Evolutionary conservation across 2,888 invertebrate species (phyloP).

Genomic region (Pecten maximus): DNA sequence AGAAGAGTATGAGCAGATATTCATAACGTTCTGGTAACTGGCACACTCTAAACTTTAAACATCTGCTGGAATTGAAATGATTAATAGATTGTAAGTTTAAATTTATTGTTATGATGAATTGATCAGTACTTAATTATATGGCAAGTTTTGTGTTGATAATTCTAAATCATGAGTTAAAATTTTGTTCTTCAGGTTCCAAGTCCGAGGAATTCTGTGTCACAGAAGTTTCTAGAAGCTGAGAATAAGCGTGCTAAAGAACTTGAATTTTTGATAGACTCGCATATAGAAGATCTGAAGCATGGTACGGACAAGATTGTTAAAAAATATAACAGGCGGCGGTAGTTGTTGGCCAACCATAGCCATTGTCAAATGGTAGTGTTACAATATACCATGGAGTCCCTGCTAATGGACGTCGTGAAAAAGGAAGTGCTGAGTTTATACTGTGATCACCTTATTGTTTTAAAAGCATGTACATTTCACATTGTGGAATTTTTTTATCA

Average conservation of each 20-base stretch:
- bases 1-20: too few species aligned
- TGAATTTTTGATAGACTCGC: constrained; percentile 69
- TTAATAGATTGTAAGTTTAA: background rate
- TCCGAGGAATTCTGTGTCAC: constrained; percentile 61
- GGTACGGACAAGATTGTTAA: constrained; percentile 65
- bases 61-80: background rate
- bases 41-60: background rate
- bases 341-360: background rate
- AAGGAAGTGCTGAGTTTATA: background rate
- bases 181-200: constrained; percentile 55
- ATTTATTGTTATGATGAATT: background rate
- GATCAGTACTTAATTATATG: background rate
- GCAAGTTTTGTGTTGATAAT: background rate
- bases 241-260: constrained; percentile 65
- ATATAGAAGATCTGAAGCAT: constrained; percentile 67
- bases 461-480: background rate
- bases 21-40: too few species aligned
- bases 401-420: background rate
- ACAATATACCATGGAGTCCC: too few species aligned
- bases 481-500: background rate
- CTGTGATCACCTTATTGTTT: background rate
- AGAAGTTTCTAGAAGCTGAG: constrained; percentile 69
- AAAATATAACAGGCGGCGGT: constrained; percentile 58
- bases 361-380: background rate
- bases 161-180: background rate